These are phyloP conservation scores for Metopia argyrocephala DNA, from an alignment of 2,888 invertebrate genomes.

Conservation along the genomic window DNA sequence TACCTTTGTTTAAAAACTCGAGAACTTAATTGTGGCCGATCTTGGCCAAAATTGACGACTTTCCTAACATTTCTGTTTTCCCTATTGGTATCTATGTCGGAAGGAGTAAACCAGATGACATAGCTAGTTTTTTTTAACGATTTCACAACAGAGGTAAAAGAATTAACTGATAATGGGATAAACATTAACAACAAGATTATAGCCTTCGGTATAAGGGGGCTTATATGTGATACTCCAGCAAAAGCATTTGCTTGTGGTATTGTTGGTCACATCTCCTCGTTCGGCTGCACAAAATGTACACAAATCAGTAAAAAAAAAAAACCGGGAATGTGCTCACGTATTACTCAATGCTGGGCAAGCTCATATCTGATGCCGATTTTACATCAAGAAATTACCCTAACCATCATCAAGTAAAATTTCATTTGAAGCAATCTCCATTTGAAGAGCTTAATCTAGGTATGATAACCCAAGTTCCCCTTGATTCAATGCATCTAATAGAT, in stretches of 20 bases:
- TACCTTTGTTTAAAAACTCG: no score
- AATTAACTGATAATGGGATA: not conserved
- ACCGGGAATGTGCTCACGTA: slow-evolving; percentile 3
- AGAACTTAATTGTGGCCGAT: no score
- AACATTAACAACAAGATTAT: slow-evolving; percentile 14
- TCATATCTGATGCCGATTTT: slow-evolving; percentile 27
- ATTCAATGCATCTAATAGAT: slow-evolving; percentile 29
- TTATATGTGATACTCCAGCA: slow-evolving; percentile 27
- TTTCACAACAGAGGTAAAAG: slow-evolving; percentile 18
- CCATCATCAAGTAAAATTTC: slow-evolving; percentile 20
- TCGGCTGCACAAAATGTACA: slow-evolving; percentile 24
- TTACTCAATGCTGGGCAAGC: not conserved
- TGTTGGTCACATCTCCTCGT: slow-evolving; percentile 5
- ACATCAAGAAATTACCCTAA: slow-evolving; percentile 22
- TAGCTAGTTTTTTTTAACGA: slow-evolving; percentile 7
- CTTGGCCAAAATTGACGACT: slow-evolving; percentile 18
- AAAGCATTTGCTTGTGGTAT: slow-evolving; percentile 19
- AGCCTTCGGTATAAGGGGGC: not conserved
- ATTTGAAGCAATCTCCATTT: not conserved
- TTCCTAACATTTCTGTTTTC: slow-evolving; percentile 24
- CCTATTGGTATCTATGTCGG: slow-evolving; percentile 41
- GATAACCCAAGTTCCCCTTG: slow-evolving; percentile 38
- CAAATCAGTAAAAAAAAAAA: slow-evolving; percentile 7
- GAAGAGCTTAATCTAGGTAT: slow-evolving; percentile 15
- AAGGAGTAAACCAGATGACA: slow-evolving; percentile 15